Base-by-base conservation (phyloP, 2,888 invertebrate species). In the Ornithoptera alexandrae region DNA sequence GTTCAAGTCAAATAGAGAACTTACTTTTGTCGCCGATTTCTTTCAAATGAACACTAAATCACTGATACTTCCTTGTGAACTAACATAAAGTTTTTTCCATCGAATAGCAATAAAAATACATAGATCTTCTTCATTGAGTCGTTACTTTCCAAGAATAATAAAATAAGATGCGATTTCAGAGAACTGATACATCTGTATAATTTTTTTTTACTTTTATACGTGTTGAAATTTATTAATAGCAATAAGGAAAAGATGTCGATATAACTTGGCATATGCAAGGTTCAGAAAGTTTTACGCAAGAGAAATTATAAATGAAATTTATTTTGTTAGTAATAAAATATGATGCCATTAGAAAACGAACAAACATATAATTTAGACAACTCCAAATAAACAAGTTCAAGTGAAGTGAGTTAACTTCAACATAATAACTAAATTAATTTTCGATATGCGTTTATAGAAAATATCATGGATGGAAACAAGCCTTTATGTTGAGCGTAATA, bases 391-490 rank as follows among this genome's bases (percentile, higher is more conserved):
- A 53, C n/a, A 53, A n/a, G 5, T 18, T 53, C 5, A n/a, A 7
- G n/a, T 53, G n/a, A n/a, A 46, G 30, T 30, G 2, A 4, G 15
- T 46, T 42, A 46, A 15, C 12, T 15, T 46, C 1, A 15, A 15
- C 46, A 46, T 10, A 39, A 36, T 1, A 39, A 7, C 10, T 10
- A 10, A 46, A 46, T 46, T 2, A 72, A 73, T 72, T 71, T 67
- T n/a, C 73, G 74, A 79, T 81, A 80, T 80, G 80, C 73, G 75
- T 74, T 3, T 12, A 18, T 53, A 18, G 0, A 15, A 50, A 18
- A 18, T 50, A 50, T 50, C 10, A 50, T 50, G 17, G 17, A 17
- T 50, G 10, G 0, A 18, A 18, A 53, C 46, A 15, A 30, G 30
- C 30, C 30, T 30, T 30, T 30, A 30, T 3, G 5, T 30, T 30